Evolutionary conservation across 2,113 vertebrate species (phyloP), one percentile per base, ranked within the genome.

Genomic region (Ammospiza caudacuta): DNA sequence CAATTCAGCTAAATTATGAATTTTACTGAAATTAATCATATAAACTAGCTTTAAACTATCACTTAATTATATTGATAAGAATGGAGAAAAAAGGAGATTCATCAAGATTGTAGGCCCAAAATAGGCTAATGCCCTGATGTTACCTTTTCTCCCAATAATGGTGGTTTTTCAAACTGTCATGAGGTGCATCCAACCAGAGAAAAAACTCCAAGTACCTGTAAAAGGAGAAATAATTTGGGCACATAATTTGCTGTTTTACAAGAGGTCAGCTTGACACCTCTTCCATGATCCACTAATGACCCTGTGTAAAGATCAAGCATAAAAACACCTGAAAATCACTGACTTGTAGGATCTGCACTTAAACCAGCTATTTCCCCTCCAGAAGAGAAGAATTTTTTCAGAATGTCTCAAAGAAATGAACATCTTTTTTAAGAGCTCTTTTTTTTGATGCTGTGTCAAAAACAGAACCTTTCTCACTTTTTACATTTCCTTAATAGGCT

Each of bases 381-480:
- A 89, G 28, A 78, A 74, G 2, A 51, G 17, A 92, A 84, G 15
- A 58, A 84, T 37, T 5, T 43, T 18, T 62, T 69, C 51, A 46
- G 13, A 67, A 81, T 0, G 0, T 37, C 33, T 25, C 13, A 35
- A 90, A 83, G 28, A 77, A 86, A 83, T n/a, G 0, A 52, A n/a
- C 8, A 28, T 37, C 22, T 47, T 64, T 46, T 9, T 84, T 61
- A 87, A 59, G 13, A 62, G 11, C 3, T 5, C 4, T 33, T 9
- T 15, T 55, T 88, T 81, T 63, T 24, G 1, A n/a, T 57, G 1
- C 4, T n/a, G 12, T 41, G 6, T 63, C 24, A 15, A 58, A 78
- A 74, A 28, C 11, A 67, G 33, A 59, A 44, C 2, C 2, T 37
- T 24, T 59, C 33, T 58, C 3, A 2, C 9, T 51, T 84, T 33